These are phyloP conservation scores for Bruchidius siliquastri DNA, from an alignment of 2,888 invertebrate species.

Conservation along the genomic window DNA sequence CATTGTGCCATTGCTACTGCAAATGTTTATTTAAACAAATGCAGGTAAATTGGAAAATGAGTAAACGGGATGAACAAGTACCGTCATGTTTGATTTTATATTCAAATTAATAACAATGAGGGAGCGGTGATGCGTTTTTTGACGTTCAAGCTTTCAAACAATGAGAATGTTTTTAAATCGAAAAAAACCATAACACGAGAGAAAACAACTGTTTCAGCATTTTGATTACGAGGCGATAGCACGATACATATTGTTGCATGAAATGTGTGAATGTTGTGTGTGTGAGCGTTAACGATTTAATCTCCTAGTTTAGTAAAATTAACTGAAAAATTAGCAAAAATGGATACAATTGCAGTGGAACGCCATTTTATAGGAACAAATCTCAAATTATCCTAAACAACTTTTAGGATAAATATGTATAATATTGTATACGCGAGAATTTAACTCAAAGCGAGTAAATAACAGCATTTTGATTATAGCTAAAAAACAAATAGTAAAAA, in stretches of 20 bases:
- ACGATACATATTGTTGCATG: neutral
- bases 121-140: neutral
- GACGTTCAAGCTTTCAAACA: neutral
- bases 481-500: no score
- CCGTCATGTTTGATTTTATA: neutral
- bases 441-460: no score
- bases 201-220: neutral
- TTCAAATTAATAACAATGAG: neutral
- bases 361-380: no score
- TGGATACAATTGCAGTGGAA: no score
- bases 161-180: neutral
- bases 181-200: neutral
- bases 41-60: neutral
- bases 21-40: neutral
- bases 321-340: no score
- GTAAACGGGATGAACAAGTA: neutral
- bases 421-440: no score
- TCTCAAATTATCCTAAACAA: no score
- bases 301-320: no score
- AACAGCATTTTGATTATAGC: no score
- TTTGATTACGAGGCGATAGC: neutral
- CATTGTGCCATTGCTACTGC: neutral
- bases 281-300: no score
- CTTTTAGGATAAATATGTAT: no score
- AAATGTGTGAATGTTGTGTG: no score